phyloP scores from a whole-genome alignment of 2,888 invertebrate genomes.

The Ophraella communa region DNA sequence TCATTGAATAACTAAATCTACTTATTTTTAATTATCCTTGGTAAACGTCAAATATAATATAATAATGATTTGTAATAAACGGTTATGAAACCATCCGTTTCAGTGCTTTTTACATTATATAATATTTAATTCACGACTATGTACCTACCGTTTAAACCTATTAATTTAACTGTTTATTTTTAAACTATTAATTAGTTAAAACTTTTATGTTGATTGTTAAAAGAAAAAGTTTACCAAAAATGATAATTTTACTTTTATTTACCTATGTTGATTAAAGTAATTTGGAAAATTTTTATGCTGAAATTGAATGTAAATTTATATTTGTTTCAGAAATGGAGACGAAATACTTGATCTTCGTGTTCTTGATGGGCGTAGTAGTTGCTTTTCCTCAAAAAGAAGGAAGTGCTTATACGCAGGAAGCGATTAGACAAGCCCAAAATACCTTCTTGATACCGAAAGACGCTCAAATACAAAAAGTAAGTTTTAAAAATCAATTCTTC shows the following conservation, averaged over 20 bases:
- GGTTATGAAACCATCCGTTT: neutral
- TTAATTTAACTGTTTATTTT: too few species aligned
- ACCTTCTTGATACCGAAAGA: slow-evolving; percentile 85
- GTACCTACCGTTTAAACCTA: neutral
- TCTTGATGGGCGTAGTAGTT: slow-evolving; percentile 61
- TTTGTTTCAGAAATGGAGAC: slow-evolving; percentile 4
- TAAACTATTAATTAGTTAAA: too few species aligned
- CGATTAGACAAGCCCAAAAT: slow-evolving; percentile 86
- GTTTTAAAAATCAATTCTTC: neutral
- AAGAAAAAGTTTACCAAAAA: too few species aligned
- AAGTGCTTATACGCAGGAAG: slow-evolving; percentile 82
- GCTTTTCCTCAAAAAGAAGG: slow-evolving; percentile 80
- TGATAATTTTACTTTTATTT: neutral
- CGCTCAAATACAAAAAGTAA: slow-evolving; percentile 83
- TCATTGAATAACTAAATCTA: neutral
- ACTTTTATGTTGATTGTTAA: too few species aligned
- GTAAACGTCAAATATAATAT: neutral
- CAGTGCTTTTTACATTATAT: neutral
- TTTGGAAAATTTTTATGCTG: too few species aligned
- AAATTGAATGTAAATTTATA: too few species aligned
- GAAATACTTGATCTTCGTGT: slow-evolving; percentile 53
- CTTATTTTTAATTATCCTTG: neutral
- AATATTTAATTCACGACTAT: neutral
- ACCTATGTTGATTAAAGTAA: too few species aligned
- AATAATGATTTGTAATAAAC: neutral